Base-by-base conservation (phyloP, 2,797 vertebrate species). In the Enoplosus armatus region DNA sequence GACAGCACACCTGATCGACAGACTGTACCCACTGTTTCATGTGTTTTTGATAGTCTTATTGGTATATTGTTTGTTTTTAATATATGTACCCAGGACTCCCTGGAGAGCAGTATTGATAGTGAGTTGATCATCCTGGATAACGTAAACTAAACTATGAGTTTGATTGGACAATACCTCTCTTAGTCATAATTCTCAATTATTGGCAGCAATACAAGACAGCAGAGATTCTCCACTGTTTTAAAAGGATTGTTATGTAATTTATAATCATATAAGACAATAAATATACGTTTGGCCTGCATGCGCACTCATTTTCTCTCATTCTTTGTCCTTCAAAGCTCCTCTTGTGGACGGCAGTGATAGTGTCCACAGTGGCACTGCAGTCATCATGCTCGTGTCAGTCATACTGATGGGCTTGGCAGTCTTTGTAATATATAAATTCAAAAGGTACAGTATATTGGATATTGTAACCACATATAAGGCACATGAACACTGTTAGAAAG, bases 351-450 rank as follows among this genome's bases (percentile, higher is more conserved):
- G 95, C 85, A 96, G 94, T 37, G 96, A 96, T 3, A 86, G 87
- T 8, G 90, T 94, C 73, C 97, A 98, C 91, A 97, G 96, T 31
- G 93, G 96, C 79, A 97, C 97, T 1, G 97, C 97, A 76, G 96
- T 98, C 96, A 94, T 98, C 94, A 97, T 98, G 97, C 95, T 98
- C 3, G 96, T 98, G 56, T 97, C 97, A 0, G 96, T 97, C 0
- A 95, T 97, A 47, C 96, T 98, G 83, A 95, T 97, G 93, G 96
- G 97, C 81, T 83, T 98, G 87, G 96, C 96, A 0, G 87, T 97
- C 80, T 98, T 98, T 75, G 92, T 97, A 76, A 96, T 98, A 94
- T 98, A 97, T 89, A 98, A 97, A 81, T 98, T 98, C 86, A 98
- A 98, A 95, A 97, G 97, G 97, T 98, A 96, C 39, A 45, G 81